phyloP scores from a whole-genome alignment of 2,113 vertebrate species.

The Pteronura brasiliensis region DNA sequence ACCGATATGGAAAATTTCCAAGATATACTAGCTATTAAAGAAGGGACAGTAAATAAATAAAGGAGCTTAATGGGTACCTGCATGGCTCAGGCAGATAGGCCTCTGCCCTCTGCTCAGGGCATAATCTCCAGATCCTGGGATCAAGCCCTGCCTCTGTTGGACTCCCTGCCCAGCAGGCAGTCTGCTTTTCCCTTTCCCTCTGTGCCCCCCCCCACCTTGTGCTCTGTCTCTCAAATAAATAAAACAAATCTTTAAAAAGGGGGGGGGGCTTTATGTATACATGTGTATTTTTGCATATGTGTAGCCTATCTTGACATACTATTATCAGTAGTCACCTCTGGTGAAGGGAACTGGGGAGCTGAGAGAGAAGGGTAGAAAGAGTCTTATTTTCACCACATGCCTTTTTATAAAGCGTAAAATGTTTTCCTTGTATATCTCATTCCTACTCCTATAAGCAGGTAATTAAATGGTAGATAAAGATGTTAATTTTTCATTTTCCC shows the following conservation, averaged over 20 bases:
- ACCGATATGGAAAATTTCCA: neutral
- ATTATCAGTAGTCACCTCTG: neutral
- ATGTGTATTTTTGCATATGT: neutral
- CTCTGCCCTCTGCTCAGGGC: neutral
- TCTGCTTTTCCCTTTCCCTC: neutral
- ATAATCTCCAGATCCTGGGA: neutral
- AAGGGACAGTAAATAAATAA: neutral
- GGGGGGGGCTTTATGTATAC: neutral
- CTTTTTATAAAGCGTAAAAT: slow-evolving; percentile 45
- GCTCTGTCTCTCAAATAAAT: neutral
- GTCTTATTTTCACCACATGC: neutral
- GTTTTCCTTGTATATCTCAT: neutral
- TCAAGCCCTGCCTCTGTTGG: neutral
- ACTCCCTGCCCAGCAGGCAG: neutral
- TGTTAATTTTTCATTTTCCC: neutral
- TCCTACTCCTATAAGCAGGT: neutral
- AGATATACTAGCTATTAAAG: neutral
- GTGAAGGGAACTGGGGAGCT: neutral
- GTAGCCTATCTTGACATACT: neutral
- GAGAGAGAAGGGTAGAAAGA: neutral
- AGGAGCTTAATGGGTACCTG: neutral
- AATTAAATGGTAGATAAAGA: neutral
- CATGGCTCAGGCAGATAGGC: neutral
- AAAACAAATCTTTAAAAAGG: neutral
- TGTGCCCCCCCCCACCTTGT: neutral